These are phyloP conservation scores for Dasyurus viverrinus DNA, from an alignment of 2,113 vertebrate species.

Conservation along the genomic window DNA sequence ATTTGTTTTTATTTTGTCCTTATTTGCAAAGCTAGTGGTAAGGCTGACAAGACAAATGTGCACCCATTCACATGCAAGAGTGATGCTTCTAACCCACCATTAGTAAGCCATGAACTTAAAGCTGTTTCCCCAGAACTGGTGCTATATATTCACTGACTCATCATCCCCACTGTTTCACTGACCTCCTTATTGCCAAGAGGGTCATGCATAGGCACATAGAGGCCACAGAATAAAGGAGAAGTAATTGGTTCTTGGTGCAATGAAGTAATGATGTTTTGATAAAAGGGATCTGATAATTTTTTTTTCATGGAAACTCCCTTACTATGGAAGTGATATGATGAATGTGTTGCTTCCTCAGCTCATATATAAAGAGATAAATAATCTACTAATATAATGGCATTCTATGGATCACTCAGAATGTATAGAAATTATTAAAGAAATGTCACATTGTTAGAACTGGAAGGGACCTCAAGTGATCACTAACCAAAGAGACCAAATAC, in stretches of 20 bases:
- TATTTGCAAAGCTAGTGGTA: background rate
- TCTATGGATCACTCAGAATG: background rate
- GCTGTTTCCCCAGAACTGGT: background rate
- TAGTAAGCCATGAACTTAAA: constrained; percentile 16
- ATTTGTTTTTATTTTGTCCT: background rate
- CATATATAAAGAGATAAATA: background rate
- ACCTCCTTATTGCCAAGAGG: background rate
- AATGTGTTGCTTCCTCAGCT: background rate
- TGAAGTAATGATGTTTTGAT: background rate
- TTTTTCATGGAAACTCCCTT: constrained; percentile 34
- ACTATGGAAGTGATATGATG: constrained; percentile 5
- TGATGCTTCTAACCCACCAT: background rate
- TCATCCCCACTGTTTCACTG: background rate
- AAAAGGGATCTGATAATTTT: background rate
- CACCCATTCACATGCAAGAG: background rate
- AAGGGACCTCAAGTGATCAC: background rate
- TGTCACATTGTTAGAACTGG: background rate
- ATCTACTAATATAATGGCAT: constrained; percentile 11
- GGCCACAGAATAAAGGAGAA: background rate
- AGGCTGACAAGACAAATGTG: constrained; percentile 30
- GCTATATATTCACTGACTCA: background rate
- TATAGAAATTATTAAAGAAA: constrained; percentile 3
- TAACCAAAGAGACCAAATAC: background rate
- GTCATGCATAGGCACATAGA: background rate
- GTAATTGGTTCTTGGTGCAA: background rate